Evolutionary conservation across 2,888 invertebrate genomes (phyloP), one percentile per base, ranked within the genome.

Genomic region (Morpho achilles): DNA sequence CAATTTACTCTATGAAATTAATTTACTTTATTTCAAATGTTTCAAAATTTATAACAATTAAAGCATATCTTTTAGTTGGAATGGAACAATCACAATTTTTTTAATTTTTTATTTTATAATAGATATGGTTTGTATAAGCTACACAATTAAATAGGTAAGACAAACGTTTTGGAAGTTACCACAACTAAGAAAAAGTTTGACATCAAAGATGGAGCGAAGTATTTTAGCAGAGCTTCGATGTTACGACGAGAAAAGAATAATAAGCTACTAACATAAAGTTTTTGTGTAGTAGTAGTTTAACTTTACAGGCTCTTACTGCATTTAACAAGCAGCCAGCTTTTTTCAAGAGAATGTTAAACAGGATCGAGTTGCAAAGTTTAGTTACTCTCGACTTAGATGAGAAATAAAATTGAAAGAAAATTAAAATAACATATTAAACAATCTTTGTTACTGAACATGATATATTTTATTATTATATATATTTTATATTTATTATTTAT

Each of bases 121-220:
- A 53, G 58, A 56, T 56, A 56, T 59, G 23, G 59, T 51, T 52
- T 9, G 48, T 47, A 50, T 47, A 10, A 45, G 16, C 16, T 16
- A 16, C 16, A 41, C 7, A 50, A 53, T 53, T 42, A 56, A 60
- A 60, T 50, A 50, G 56, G 41, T 52, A 52, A 54, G 52, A 60
- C 52, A 53, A 56, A 56, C 46, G 56, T 56, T 56, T 39, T 50
- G 49, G 49, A 53, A 50, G 56, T 56, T 49, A 56, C 53, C 60
- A 49, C 67, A 53, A 62, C 57, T 60, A 58, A 40, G 50, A 57
- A 60, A 60, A 60, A 60, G 51, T 60, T 60, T 6, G 55, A 52
- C 51, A 39, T 51, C 54, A 51, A 49, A 53, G 53, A 58, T 56
- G 57, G 43, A 44, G 48, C 53, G 40, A 48, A 54, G 50, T 47